These are phyloP conservation scores for Parazoanthus swiftii DNA, from an alignment of 92 coral and sea anemone genomes.

Conservation along the genomic window DNA sequence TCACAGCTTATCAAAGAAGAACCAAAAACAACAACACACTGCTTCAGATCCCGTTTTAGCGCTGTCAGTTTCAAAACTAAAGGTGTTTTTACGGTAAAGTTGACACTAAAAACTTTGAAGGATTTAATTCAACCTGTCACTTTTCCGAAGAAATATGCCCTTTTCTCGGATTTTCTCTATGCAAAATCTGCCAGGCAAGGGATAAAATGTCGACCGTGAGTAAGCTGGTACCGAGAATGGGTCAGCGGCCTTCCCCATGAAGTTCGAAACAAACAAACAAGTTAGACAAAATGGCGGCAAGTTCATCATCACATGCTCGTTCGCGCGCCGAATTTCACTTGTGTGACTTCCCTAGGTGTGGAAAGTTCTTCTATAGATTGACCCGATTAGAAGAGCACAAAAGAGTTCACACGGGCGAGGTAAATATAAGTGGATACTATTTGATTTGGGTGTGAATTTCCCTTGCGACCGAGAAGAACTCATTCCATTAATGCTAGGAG, in stretches of 20 bases:
- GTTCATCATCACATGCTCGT: conserved; percentile 32
- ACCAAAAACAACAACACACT: background rate
- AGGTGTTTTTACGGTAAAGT: background rate
- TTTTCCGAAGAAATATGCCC: background rate
- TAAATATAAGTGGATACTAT: conserved; percentile 14
- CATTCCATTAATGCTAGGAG: background rate
- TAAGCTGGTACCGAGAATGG: conserved; percentile 6
- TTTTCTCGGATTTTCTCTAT: background rate
- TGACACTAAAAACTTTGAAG: background rate
- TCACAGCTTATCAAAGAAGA: background rate
- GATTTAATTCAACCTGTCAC: background rate
- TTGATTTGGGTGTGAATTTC: background rate
- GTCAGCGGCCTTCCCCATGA: background rate
- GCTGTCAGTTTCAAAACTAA: background rate
- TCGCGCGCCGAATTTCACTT: conserved; percentile 6
- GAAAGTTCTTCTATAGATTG: conserved; percentile 65
- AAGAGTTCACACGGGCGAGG: conserved; percentile 94
- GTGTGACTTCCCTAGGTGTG: conserved; percentile 76
- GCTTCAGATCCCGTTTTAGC: background rate
- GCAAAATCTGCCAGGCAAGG: background rate
- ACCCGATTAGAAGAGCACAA: conserved; percentile 74
- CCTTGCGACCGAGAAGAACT: background rate
- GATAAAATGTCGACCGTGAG: background rate
- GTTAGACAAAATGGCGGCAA: conserved; percentile 74
- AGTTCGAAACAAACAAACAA: conserved; percentile 41